Conservation (phyloP, 1,140 invertebrate species). For the Brachionus angularis region DNA sequence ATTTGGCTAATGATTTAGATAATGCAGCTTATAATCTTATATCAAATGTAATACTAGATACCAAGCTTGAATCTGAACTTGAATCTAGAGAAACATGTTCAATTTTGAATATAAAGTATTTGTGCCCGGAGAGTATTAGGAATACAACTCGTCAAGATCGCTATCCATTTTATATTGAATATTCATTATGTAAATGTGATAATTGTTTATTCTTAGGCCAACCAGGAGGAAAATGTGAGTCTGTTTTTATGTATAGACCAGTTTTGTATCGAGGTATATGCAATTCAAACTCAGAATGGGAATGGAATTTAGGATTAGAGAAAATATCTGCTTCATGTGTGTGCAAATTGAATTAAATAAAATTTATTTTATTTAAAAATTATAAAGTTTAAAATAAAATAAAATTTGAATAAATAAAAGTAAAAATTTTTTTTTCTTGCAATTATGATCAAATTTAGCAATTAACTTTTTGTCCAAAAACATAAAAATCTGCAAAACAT, state of each 20-base stretch:
- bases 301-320: constrained; percentile 21
- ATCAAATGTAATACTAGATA: constrained; percentile 5
- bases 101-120: background rate
- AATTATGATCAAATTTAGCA: background rate
- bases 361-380: constrained; percentile 16
- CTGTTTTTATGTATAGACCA: background rate
- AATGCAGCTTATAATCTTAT: too few species aligned
- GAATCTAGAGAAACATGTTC: background rate
- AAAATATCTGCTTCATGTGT: constrained; percentile 3
- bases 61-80: background rate
- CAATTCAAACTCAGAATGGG: background rate
- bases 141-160: background rate
- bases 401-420: background rate
- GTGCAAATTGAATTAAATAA: too few species aligned
- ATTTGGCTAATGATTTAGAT: too few species aligned
- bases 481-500: constrained; percentile 15
- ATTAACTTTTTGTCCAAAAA: background rate
- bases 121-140: background rate
- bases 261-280: background rate
- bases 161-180: background rate
- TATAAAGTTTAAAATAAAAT: background rate
- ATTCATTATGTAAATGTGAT: constrained; percentile 12
- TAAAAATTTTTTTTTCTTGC: background rate
- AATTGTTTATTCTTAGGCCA: background rate
- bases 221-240: background rate